Evolutionary conservation across 2,888 invertebrate genomes (phyloP).

Genomic region (Hofmannophila pseudospretella): DNA sequence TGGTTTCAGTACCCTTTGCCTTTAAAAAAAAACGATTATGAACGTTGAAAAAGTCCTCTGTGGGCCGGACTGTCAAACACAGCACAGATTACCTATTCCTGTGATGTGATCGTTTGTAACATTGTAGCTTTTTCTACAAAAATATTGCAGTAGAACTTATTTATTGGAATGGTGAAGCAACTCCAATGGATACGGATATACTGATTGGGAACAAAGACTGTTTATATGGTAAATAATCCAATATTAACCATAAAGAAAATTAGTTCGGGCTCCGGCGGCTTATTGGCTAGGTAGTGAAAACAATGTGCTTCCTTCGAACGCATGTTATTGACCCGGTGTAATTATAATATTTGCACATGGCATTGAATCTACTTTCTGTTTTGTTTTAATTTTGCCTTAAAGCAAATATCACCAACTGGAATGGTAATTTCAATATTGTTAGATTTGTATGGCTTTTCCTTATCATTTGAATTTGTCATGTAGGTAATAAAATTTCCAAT

Average conservation of each 20-base stretch:
- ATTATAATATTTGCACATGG: constrained; percentile 25
- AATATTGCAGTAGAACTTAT: background rate
- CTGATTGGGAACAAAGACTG: constrained; percentile 53
- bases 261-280: constrained; percentile 24
- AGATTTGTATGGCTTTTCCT: too few relatives aligned
- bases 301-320: constrained; percentile 30
- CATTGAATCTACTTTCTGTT: constrained; percentile 47
- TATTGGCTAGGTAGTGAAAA: constrained; percentile 28
- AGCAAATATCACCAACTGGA: background rate
- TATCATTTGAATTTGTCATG: too few relatives aligned
- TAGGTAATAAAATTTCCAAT: too few relatives aligned
- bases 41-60: too few relatives aligned
- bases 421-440: too few relatives aligned
- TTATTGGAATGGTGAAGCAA: constrained; percentile 2
- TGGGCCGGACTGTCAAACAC: too few relatives aligned
- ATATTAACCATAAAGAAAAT: constrained; percentile 13
- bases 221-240: constrained; percentile 52
- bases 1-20: too few relatives aligned
- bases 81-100: too few relatives aligned
- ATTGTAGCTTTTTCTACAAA: background rate
- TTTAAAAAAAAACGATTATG: too few relatives aligned
- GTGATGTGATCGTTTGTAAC: too few relatives aligned
- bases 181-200: constrained; percentile 69
- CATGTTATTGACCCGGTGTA: constrained; percentile 35
- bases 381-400: constrained; percentile 7